These are phyloP conservation scores for Sminthurides aquaticus DNA, from an alignment of 2,888 invertebrate genomes.

Conservation along the genomic window DNA sequence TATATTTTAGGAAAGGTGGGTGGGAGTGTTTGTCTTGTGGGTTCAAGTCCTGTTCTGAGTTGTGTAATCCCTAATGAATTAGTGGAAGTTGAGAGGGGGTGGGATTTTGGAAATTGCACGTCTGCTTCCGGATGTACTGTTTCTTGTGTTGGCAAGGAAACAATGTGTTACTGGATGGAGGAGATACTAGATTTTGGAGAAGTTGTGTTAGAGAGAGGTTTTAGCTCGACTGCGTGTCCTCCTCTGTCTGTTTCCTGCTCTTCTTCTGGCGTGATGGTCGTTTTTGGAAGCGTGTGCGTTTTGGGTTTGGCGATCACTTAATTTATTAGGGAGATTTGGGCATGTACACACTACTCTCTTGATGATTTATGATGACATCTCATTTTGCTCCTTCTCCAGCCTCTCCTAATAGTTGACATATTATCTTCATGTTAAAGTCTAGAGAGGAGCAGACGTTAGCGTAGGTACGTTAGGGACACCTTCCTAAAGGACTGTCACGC, in stretches of 20 bases:
- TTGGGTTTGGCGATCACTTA: slow-evolving; percentile 6
- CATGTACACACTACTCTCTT: neutral
- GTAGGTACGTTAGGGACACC: too few species aligned
- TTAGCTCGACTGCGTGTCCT: too few species aligned
- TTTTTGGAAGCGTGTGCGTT: neutral
- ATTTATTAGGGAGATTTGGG: slow-evolving; percentile 3
- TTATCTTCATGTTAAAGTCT: neutral
- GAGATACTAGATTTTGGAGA: too few species aligned
- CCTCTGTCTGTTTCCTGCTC: too few species aligned
- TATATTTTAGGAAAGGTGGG: too few species aligned
- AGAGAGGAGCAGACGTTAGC: too few species aligned
- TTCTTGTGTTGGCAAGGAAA: too few species aligned
- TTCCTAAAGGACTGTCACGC: neutral
- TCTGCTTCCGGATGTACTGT: too few species aligned
- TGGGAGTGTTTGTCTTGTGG: too few species aligned
- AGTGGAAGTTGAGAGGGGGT: neutral
- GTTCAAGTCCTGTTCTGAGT: too few species aligned
- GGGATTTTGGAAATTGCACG: neutral
- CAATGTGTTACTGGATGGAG: too few species aligned
- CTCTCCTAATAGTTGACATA: slow-evolving; percentile 1
- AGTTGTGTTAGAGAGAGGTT: too few species aligned
- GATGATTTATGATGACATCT: slow-evolving; percentile 28
- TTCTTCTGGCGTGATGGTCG: neutral
- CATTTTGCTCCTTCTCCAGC: slow-evolving; percentile 20
- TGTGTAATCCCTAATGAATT: neutral